Evolutionary conservation across 2,888 invertebrate species (phyloP), one percentile per base, ranked within the genome.

Genomic region (Cepaea hortensis): DNA sequence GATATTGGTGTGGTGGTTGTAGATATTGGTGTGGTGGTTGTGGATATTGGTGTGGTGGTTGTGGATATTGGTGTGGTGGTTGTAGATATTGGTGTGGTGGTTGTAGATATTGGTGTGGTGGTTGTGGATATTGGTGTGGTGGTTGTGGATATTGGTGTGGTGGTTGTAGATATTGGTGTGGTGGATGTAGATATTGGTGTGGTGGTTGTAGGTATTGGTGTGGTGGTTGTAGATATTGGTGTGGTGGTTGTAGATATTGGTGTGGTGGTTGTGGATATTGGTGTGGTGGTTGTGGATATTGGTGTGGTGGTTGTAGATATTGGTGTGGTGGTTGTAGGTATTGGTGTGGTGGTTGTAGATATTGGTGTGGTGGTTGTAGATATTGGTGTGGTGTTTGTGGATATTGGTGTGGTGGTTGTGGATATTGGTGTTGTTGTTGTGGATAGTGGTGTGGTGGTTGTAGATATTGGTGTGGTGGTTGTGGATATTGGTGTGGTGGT

Each of bases 401-500:
- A 35, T 80, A 55, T 20, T 50, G 80, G 7, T 80, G 80, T 61
- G 7, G 80, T 20, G 6, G 80, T 3, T 80, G 80, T 11, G 68
- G 55, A 18, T 35, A 35, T 35, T 35, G 35, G 0, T 35, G 35
- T 35, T n/a, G n/a, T n/a, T 0, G 35, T 35, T 35, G 35, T 35
- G 1, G 35, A 35, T 35, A 35, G 0, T 35, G 35, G 35, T 35
- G 35, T 35, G 35, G 35, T 35, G 35, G 35, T 35, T 35, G 35
- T 35, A 1, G 35, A 35, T 35, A 35, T 35, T 35, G 35, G 35
- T 80, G 80, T 15, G 3, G 50, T 6, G 72, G 73, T 55, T 23
- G 83, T 23, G 3, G 83, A 35, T 73, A 55, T n/a, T 50, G 83
- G n/a, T 83, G 83, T 55, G 23, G 73, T n/a, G 3, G 72, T 73